phyloP scores from a whole-genome alignment of 2,888 invertebrate species.

The Aspidiotus rigidus region DNA sequence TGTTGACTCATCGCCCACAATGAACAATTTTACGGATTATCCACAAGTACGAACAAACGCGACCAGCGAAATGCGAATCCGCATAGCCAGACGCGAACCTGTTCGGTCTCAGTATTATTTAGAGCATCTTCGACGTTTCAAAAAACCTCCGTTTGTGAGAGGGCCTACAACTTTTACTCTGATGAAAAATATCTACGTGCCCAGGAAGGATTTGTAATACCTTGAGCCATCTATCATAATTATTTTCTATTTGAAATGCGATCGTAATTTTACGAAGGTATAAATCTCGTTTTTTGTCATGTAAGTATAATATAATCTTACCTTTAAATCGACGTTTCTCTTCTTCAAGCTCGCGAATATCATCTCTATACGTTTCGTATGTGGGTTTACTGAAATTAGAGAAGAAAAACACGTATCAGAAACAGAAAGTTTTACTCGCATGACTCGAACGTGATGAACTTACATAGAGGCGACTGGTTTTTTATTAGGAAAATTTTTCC shows the following conservation, averaged over 20 bases:
- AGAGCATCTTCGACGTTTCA: constrained; percentile 17
- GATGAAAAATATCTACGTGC: too few relatives aligned
- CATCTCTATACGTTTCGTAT: not conserved
- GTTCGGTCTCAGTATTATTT: constrained; percentile 21
- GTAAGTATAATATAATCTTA: too few relatives aligned
- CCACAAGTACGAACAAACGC: constrained; percentile 8
- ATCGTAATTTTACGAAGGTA: too few relatives aligned
- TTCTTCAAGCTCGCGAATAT: too few relatives aligned
- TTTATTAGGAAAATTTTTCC: not conserved
- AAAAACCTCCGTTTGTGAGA: constrained; percentile 23
- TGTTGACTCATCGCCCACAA: not conserved
- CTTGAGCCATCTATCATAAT: too few relatives aligned
- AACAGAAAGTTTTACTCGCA: not conserved
- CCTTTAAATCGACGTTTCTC: too few relatives aligned
- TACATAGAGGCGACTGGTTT: not conserved
- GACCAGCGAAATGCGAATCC: constrained; percentile 13
- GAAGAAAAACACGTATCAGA: not conserved
- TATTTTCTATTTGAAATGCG: too few relatives aligned
- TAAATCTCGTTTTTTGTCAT: too few relatives aligned
- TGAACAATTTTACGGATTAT: constrained; percentile 8
- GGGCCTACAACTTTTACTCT: not conserved
- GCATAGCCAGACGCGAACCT: constrained; percentile 14
- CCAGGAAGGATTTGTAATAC: too few relatives aligned
- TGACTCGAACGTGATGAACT: not conserved
- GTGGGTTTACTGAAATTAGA: not conserved